Conservation (phyloP, 2,797 vertebrate species). For the Platyrinchus mystaceus region DNA sequence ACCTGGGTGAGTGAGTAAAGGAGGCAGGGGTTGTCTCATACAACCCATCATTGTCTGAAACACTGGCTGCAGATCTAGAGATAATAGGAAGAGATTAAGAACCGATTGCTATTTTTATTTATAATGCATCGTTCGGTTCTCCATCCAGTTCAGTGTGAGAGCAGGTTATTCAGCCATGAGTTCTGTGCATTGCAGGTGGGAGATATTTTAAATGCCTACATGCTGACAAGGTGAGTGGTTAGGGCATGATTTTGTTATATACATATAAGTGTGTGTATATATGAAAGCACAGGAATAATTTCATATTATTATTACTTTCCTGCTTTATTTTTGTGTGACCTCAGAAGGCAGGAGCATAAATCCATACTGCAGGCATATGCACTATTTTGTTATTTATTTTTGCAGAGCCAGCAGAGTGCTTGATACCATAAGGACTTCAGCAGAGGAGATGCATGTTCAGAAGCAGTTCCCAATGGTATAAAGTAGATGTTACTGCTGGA, state of each 20-base stretch:
- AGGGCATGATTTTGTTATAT: constrained; percentile 33
- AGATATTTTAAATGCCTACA: constrained; percentile 45
- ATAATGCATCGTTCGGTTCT: neutral
- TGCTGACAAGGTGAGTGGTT: constrained; percentile 53
- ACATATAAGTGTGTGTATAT: neutral
- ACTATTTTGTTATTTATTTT: neutral
- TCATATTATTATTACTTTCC: neutral
- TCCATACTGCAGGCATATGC: neutral
- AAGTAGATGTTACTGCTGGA: neutral
- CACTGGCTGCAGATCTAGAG: neutral
- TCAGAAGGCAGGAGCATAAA: neutral
- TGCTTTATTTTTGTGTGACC: constrained; percentile 15
- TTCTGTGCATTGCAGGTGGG: neutral
- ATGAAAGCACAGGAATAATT: neutral
- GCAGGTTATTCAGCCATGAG: constrained; percentile 35
- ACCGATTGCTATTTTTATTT: constrained; percentile 26
- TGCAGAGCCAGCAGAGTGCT: neutral
- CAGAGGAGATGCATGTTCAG: neutral
- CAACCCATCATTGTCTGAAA: constrained; percentile 6
- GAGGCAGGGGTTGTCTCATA: neutral
- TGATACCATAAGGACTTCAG: neutral
- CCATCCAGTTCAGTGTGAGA: neutral
- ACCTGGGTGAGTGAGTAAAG: neutral
- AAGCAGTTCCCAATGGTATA: neutral
- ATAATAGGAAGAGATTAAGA: constrained; percentile 16